Percentiles rank a stretch among this genome's conserved stretches.
phyloP scores from a whole-genome alignment of 2,888 invertebrate genomes.

The Andrena flavipes region DNA sequence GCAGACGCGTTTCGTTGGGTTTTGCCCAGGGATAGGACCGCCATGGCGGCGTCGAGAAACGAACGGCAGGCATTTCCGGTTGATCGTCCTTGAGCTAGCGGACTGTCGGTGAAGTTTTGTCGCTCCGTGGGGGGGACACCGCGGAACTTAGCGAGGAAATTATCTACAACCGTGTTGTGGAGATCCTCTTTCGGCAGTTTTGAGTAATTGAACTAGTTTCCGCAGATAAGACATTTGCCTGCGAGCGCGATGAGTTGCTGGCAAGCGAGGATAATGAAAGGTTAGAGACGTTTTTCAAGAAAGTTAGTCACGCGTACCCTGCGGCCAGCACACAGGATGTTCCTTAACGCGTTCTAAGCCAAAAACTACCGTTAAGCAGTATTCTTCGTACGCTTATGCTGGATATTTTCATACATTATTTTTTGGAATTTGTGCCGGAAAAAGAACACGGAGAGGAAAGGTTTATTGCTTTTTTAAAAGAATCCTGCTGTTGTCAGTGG shows the following conservation, averaged over 20 bases:
- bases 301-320: slow-evolving; percentile 29
- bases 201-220: slow-evolving; percentile 79
- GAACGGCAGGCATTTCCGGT: slow-evolving; percentile 39
- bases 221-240: slow-evolving; percentile 73
- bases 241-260: slow-evolving; percentile 43
- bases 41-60: not conserved
- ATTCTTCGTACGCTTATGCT: too few species aligned
- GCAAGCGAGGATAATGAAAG: slow-evolving; percentile 76
- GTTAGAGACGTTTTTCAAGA: slow-evolving; percentile 55
- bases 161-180: slow-evolving; percentile 45
- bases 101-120: slow-evolving; percentile 52
- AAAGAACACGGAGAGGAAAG: too few species aligned
- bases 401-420: too few species aligned
- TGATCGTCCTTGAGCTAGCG: slow-evolving; percentile 38
- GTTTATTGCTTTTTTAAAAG: too few species aligned
- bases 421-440: too few species aligned
- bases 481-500: too few species aligned
- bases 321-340: not conserved
- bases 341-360: not conserved
- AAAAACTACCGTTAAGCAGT: not conserved
- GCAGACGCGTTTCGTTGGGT: not conserved
- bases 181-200: slow-evolving; percentile 63
- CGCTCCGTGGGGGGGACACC: slow-evolving; percentile 1
- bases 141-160: slow-evolving; percentile 56
- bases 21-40: not conserved